Percentiles rank a stretch among this genome's conserved stretches.
phyloP scores from a whole-genome alignment of 2,888 invertebrate species.

The Nephrocerus scutellatus region DNA sequence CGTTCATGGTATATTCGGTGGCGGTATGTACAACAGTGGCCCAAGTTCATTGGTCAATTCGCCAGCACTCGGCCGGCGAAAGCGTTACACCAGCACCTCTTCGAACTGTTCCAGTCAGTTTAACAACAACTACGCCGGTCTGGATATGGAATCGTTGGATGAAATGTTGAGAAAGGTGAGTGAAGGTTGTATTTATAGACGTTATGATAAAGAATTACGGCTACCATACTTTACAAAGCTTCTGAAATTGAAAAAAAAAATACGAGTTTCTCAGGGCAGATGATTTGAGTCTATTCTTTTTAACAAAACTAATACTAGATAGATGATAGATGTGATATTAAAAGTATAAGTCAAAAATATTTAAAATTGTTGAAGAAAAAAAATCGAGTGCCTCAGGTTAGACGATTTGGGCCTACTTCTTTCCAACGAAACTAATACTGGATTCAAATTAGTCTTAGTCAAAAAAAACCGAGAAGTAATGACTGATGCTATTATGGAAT shows the following conservation, averaged over 20 bases:
- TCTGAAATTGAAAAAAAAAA: too few relatives aligned
- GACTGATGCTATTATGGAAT: too few relatives aligned
- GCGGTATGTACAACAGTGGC: constrained; percentile 27
- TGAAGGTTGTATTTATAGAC: constrained; percentile 13
- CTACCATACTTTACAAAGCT: background rate
- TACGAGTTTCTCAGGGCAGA: too few relatives aligned
- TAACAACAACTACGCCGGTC: constrained; percentile 54
- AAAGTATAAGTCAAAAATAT: too few relatives aligned
- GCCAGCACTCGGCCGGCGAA: constrained; percentile 57
- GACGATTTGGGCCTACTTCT: constrained; percentile 5
- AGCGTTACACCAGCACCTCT: constrained; percentile 54
- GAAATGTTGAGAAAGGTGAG: constrained; percentile 73
- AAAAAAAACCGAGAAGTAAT: constrained; percentile 10
- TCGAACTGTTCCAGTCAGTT: constrained; percentile 57
- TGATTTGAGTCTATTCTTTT: too few relatives aligned
- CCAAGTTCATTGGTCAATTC: constrained; percentile 45
- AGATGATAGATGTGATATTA: too few relatives aligned
- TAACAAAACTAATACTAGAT: too few relatives aligned
- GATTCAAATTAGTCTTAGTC: constrained; percentile 1
- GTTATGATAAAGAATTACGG: too few relatives aligned
- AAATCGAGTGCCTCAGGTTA: too few relatives aligned
- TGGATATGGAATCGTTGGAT: constrained; percentile 69
- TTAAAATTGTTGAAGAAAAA: too few relatives aligned
- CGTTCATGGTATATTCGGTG: constrained; percentile 18
- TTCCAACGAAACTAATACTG: background rate